A percentile compares a stretch with the other conserved stretches of the same genome.
Evolutionary conservation across 2,113 vertebrate genomes (phyloP).

Genomic region (Zosterops borbonicus): DNA sequence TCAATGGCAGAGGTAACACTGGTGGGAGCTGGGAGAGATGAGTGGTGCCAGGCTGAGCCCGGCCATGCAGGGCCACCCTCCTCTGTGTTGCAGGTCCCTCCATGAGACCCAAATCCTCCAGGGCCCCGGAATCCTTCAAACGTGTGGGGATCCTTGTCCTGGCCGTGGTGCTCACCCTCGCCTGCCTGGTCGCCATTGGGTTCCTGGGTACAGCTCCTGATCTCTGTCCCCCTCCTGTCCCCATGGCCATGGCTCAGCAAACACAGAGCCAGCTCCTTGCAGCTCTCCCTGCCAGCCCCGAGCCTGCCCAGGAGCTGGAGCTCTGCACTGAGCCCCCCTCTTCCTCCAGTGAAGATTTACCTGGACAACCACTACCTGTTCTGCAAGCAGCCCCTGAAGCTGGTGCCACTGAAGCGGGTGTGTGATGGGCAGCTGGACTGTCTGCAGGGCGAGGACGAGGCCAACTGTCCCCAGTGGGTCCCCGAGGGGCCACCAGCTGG

Average conservation of each 20-base stretch:
- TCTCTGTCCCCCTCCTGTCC: background rate
- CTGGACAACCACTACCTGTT: conserved; percentile 84
- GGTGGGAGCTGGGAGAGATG: rapidly evolving
- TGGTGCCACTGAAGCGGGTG: conserved; percentile 73
- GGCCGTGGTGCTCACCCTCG: conserved; percentile 34
- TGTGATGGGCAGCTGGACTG: conserved; percentile 84
- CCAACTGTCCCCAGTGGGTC: conserved; percentile 70
- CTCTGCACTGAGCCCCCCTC: background rate
- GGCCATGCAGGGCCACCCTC: background rate
- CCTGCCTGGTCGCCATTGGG: background rate
- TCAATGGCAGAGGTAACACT: conserved; percentile 63
- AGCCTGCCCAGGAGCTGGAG: background rate
- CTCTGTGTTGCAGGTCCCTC: conserved; percentile 24
- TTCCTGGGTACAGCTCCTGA: conserved; percentile 59
- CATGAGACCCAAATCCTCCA: background rate
- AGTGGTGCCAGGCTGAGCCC: background rate
- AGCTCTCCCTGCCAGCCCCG: background rate
- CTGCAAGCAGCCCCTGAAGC: conserved; percentile 79
- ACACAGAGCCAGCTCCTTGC: rapidly evolving
- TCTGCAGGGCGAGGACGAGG: conserved; percentile 81
- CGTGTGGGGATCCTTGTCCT: conserved; percentile 62
- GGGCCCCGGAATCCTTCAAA: background rate
- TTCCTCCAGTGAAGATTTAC: conserved; percentile 75
- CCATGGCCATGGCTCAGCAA: rapidly evolving
- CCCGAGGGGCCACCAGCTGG: background rate